phyloP scores from a whole-genome alignment of 2,797 vertebrate species.

The Acanthornis magna region DNA sequence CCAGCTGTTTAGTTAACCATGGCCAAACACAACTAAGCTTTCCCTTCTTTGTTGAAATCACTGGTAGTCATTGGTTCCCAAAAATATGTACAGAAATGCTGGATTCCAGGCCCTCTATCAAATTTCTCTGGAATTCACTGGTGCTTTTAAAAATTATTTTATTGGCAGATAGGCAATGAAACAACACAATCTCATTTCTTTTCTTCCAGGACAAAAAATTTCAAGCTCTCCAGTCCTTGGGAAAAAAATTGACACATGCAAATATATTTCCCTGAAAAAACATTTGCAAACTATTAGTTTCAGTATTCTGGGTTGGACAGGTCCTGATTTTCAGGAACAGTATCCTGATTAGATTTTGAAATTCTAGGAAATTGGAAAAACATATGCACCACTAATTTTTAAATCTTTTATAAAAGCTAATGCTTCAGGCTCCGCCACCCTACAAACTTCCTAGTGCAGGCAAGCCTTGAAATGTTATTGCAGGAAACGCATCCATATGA shows the following conservation, averaged over 20 bases:
- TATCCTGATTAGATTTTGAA: not conserved
- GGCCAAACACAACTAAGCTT: not conserved
- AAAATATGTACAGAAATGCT: not conserved
- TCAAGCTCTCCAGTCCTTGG: not conserved
- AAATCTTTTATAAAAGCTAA: not conserved
- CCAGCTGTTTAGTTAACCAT: not conserved
- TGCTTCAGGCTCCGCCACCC: fast-evolving
- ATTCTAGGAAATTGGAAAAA: not conserved
- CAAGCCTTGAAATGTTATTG: not conserved
- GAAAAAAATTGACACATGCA: not conserved
- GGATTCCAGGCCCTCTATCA: not conserved
- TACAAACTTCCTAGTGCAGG: not conserved
- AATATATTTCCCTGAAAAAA: not conserved
- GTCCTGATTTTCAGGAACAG: not conserved
- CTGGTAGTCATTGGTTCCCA: not conserved
- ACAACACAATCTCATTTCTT: not conserved
- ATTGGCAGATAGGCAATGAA: not conserved
- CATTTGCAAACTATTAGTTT: not conserved
- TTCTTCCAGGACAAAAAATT: not conserved
- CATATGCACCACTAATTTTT: not conserved
- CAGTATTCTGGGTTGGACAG: not conserved
- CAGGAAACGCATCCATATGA: not conserved
- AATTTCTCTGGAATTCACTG: not conserved
- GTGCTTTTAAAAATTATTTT: not conserved
- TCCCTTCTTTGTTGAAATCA: not conserved